Percentiles rank a stretch among this genome's conserved stretches.
These are phyloP conservation scores for Pentamera pediparva DNA, from an alignment of 53 echinoderm and acorn worm genomes.

Conservation along the genomic window DNA sequence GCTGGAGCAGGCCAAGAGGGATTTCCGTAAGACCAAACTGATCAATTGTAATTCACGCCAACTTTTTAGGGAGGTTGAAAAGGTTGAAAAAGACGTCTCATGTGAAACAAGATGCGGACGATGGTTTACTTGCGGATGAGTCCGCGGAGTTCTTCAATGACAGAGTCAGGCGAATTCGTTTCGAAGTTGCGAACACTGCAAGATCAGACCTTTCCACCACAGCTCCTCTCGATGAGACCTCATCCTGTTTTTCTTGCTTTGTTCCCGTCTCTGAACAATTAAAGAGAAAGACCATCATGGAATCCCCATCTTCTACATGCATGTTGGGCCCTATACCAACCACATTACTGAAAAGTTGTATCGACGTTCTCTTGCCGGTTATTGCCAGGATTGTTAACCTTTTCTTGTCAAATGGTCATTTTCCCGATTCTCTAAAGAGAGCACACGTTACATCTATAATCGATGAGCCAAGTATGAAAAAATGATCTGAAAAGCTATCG, in stretches of 20 bases:
- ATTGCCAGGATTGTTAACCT: conserved; percentile 32
- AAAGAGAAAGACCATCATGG: conserved; percentile 24
- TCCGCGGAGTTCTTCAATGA: conserved; percentile 5
- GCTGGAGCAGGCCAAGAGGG: conserved; percentile 6
- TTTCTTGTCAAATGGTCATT: conserved; percentile 18
- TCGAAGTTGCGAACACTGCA: background rate
- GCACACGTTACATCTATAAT: conserved; percentile 38
- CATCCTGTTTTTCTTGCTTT: no score
- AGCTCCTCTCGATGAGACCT: no score
- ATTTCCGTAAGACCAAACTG: background rate
- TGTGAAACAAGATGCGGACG: background rate
- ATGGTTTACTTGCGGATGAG: conserved; percentile 10
- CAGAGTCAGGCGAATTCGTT: background rate
- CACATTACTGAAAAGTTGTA: conserved; percentile 19
- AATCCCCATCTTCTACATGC: conserved; percentile 34
- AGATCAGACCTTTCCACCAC: no score
- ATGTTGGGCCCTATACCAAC: conserved; percentile 46
- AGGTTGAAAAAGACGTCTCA: background rate
- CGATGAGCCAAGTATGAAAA: conserved; percentile 18
- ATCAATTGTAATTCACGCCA: conserved; percentile 3
- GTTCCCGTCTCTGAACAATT: conserved; percentile 1
- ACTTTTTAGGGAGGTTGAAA: conserved; percentile 10
- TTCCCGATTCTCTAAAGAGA: conserved; percentile 34
- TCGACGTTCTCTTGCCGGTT: conserved; percentile 33
- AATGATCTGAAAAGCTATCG: conserved; percentile 34